Base-by-base conservation (phyloP, 2,888 invertebrate species). In the Aphodius granarius region DNA sequence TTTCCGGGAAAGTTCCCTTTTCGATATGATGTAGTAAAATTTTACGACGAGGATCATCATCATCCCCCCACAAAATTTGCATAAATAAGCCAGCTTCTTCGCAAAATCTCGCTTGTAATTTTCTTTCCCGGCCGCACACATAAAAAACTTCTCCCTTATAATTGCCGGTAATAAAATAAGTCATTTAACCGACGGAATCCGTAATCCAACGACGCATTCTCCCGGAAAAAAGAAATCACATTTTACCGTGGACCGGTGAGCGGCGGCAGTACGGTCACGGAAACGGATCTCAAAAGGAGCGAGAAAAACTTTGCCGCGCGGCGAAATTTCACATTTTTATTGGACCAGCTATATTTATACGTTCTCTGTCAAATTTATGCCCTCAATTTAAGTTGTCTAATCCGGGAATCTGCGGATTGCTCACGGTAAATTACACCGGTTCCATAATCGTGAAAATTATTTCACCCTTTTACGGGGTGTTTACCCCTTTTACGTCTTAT, bases 121-220 rank as follows among this genome's bases (percentile, higher is more conserved):
- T 43, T 43, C 43, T 43, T 3, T 13, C 9, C 9, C 43, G 13
- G 43, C 43, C 43, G 13, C 43, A 43, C 43, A 43, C 43, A 43
- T 43, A 43, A 43, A 43, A 43, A 43, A 43, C 9, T 43, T 68
- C 68, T 20, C 68, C 21, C 22, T 68, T 68, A 68, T 68, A 68
- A 68, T 68, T 68, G 68, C 68, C 68, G 22, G 68, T 20, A 68
- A 68, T 68, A 68, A 68, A 68, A 68, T 68, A 68, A 68, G 68
- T 68, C 68, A 68, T 68, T 68, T 68, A 68, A 20, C 21, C 68
- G 68, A 68, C 43, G 43, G 43, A 43, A 43, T 43, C 43, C 43
- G 43, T 43, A 43, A 43, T 43, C 43, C 43, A 9, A 43, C 43
- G 43, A 43, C 43, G 43, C 43, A 43, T 43, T 43, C 43, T 6